These are phyloP conservation scores for Lottia scabra DNA, from an alignment of 2,888 invertebrate species.

Conservation along the genomic window DNA sequence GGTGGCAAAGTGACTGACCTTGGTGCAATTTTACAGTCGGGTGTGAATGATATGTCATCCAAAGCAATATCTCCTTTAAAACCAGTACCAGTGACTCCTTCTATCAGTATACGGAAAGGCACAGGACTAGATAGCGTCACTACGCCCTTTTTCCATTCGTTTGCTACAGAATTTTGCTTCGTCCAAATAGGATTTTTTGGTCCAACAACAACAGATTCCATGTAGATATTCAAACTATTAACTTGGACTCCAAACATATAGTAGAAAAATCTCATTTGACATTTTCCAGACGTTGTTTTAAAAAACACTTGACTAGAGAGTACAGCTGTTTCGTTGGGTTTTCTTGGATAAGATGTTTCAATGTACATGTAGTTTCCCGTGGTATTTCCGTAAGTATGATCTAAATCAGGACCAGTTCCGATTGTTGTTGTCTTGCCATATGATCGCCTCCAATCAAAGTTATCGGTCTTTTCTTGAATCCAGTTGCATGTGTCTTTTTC, in stretches of 20 bases:
- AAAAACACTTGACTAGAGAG: slow-evolving; percentile 51
- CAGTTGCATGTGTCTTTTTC: slow-evolving; percentile 60
- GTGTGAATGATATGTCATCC: slow-evolving; percentile 58
- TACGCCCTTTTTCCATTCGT: slow-evolving; percentile 50
- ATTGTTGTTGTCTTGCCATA: slow-evolving; percentile 48
- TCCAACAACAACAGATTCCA: slow-evolving; percentile 45
- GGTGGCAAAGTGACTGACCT: slow-evolving; percentile 39
- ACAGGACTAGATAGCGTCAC: slow-evolving; percentile 41
- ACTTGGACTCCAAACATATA: slow-evolving; percentile 58
- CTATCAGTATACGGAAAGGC: slow-evolving; percentile 58
- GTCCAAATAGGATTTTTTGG: slow-evolving; percentile 42
- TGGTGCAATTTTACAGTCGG: slow-evolving; percentile 44
- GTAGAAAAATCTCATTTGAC: slow-evolving; percentile 60
- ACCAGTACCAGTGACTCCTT: slow-evolving; percentile 51
- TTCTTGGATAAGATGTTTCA: slow-evolving; percentile 47
- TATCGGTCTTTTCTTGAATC: slow-evolving; percentile 53
- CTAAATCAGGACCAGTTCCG: slow-evolving; percentile 57
- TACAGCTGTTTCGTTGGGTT: slow-evolving; percentile 48
- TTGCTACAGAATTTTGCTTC: slow-evolving; percentile 42
- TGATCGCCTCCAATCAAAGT: slow-evolving; percentile 60
- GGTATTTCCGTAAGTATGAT: slow-evolving; percentile 53
- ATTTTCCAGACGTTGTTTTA: slow-evolving; percentile 36
- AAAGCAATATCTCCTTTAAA: slow-evolving; percentile 58
- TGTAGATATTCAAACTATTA: slow-evolving; percentile 54
- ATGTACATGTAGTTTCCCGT: slow-evolving; percentile 62